Evolutionary conservation across 2,797 vertebrate species (phyloP).

Genomic region (Microctenopoma lineatum): DNA sequence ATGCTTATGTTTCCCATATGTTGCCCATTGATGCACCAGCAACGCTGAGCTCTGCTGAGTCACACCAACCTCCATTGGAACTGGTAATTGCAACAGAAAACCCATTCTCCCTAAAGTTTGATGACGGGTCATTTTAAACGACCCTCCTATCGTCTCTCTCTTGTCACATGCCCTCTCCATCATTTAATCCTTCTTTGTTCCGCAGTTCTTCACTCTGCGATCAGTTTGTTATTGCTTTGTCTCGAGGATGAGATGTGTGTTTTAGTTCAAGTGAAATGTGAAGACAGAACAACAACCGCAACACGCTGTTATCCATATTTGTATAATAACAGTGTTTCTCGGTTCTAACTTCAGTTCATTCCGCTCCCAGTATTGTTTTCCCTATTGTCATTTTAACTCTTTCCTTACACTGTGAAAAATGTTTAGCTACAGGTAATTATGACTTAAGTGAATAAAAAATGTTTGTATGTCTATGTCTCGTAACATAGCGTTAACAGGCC

Average conservation of each 20-base stretch:
- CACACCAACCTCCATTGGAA: slow-evolving; percentile 18
- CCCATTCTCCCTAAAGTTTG: slow-evolving; percentile 52
- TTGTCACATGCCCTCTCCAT: slow-evolving; percentile 15
- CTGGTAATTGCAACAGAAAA: slow-evolving; percentile 47
- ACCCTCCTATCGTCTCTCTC: slow-evolving; percentile 26
- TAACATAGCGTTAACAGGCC: no score
- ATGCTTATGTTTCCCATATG: slow-evolving; percentile 35
- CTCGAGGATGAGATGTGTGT: no score
- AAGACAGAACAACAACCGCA: background rate
- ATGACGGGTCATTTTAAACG: slow-evolving; percentile 69
- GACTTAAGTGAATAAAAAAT: no score
- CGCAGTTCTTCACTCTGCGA: slow-evolving; percentile 7
- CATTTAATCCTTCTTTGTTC: slow-evolving; percentile 46
- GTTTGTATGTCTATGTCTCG: no score
- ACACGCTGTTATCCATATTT: no score
- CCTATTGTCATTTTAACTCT: no score
- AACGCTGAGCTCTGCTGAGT: no score
- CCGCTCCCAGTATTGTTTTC: no score
- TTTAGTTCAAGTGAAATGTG: background rate
- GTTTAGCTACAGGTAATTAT: no score
- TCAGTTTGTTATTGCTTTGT: slow-evolving; percentile 9
- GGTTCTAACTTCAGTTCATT: no score
- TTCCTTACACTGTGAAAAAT: no score
- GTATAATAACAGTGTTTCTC: no score
- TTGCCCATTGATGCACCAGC: slow-evolving; percentile 30